Evolutionary conservation across 2,797 vertebrate genomes (phyloP), one percentile per base, ranked within the genome.

Genomic region (Ispidina picta): DNA sequence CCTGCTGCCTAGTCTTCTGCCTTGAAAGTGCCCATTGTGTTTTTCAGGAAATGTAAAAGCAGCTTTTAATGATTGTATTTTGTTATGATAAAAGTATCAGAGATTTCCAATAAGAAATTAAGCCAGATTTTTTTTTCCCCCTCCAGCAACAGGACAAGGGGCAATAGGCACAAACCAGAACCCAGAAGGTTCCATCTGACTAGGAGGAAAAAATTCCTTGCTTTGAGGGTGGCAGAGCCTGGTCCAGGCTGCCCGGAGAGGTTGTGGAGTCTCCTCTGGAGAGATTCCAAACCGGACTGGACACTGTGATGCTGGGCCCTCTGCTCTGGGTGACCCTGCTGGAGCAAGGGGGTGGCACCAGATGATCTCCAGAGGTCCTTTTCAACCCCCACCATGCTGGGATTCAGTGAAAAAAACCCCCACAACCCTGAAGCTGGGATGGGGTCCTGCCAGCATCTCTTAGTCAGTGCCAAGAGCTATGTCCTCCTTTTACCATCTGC

Each of bases 391-490:
- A 55, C n/a, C 29, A 13, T 20, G 11, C 52, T 55, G 29, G 29
- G n/a, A 55, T 55, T 55, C 52, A 20, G 29, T 54, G 52, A 8
- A 25, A 49, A 49, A 23, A 48, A 48, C 21, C 4, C 6, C 22
- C 46, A 22, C 22, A 48, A 25, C 59, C 35, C 48, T 20, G 54
- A 33, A 29, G 43, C 33, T 1, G 12, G 73, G 39, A 6, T 14
- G 14, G 55, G 60, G 5, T 49, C 39, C 51, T 80, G 56, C 60
- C 1, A 3, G 39, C 41, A 28, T 37, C 76, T 28, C 39, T 59
- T 20, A 0, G 25, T 41, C 0, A 0, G 5, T 37, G 71, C 63
- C 3, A 0, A 20, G 59, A 37, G 35, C 64, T 5, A 2, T 2
- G 2, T 89, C 18, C 37, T 72, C 29, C 46, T 26, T 33, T n/a